Base-by-base conservation (phyloP, 2,797 vertebrate species). In the Gymnodraco acuticeps region DNA sequence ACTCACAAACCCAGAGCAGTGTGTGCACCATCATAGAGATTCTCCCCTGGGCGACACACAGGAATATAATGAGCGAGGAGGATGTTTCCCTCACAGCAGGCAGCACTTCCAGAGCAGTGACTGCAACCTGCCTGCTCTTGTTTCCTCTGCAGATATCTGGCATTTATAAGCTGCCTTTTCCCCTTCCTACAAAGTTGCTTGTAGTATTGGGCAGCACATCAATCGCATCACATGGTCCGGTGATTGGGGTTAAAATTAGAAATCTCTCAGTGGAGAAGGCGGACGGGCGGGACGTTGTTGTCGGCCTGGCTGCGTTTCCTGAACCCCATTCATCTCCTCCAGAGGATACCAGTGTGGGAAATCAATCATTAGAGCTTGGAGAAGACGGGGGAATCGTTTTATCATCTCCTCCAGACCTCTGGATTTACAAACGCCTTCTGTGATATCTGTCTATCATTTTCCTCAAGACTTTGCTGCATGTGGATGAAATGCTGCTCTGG, bases 191-290 rank as follows among this genome's bases (percentile, higher is more conserved):
- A 43, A 43, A 55, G 14, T 3, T 17, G 10, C 33, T 63, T 3
- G 33, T 73, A 64, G 58, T 63, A 43, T 11, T 16, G 43, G 62
- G 81, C 76, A 48, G 61, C 46, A 76, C 81, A 69, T 84, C 60
- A 68, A 5, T 82, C 12, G 1, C n/a, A 33, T 58, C 33, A 56
- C 69, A 15, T 55, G 67, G 80, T 45, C 42, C 0, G 3, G 27
- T 15, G 45, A 47, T 9, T 64, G 70, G 62, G 61, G 52, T 85
- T 27, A 80, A 75, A 89, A 79, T 82, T 85, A 86, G 86, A 86
- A 80, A 65, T 20, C n/a, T 61, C 60, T 70, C 1, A 2, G 38
- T 46, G 45, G 31, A 47, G 82, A 74, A 75, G 78, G 71, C 67
- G 68, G 86, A 80, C 63, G 78, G 80, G 77, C 2, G 66, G 66